A percentile compares a stretch with the other conserved stretches of the same genome.
Evolutionary conservation across 92 coral and sea anemone species (phyloP).

Genomic region (Phenganax marumi): DNA sequence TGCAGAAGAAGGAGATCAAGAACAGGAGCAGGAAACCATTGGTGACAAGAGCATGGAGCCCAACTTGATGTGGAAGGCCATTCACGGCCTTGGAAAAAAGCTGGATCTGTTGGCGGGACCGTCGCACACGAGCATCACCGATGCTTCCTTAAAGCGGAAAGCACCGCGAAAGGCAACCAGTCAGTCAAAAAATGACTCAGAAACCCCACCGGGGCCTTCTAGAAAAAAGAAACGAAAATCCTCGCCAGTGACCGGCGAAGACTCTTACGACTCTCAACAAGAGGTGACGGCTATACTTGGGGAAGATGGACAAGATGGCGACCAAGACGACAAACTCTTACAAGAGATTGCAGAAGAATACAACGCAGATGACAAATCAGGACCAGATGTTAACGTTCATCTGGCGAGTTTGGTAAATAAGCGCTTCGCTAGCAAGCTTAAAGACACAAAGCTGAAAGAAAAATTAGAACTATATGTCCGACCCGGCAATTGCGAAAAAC

Average conservation of each 20-base stretch:
- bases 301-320: conserved; percentile 39
- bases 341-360: conserved; percentile 50
- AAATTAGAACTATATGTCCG: conserved; percentile 45
- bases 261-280: conserved; percentile 15
- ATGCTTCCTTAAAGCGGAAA: conserved; percentile 31
- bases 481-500: conserved; percentile 53
- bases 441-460: conserved; percentile 55
- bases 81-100: conserved; percentile 34
- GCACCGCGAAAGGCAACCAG: conserved; percentile 1
- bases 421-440: conserved; percentile 46
- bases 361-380: conserved; percentile 47
- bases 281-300: conserved; percentile 28
- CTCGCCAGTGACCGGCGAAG: conserved; percentile 25
- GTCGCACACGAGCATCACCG: conserved; percentile 16
- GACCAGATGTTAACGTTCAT: conserved; percentile 43
- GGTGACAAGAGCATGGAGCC: conserved; percentile 8
- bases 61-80: conserved; percentile 13
- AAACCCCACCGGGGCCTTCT: conserved; percentile 39
- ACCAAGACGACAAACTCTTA: conserved; percentile 47
- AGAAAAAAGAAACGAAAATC: conserved; percentile 21
- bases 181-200: conserved; percentile 37
- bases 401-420: conserved; percentile 52
- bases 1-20: conserved; percentile 17
- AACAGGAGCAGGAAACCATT: conserved; percentile 28
- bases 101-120: conserved; percentile 44